A percentile compares a stretch with the other conserved stretches of the same genome.
phyloP scores from a whole-genome alignment of 2,797 vertebrate species.

The Schizothorax lantsangensis region DNA sequence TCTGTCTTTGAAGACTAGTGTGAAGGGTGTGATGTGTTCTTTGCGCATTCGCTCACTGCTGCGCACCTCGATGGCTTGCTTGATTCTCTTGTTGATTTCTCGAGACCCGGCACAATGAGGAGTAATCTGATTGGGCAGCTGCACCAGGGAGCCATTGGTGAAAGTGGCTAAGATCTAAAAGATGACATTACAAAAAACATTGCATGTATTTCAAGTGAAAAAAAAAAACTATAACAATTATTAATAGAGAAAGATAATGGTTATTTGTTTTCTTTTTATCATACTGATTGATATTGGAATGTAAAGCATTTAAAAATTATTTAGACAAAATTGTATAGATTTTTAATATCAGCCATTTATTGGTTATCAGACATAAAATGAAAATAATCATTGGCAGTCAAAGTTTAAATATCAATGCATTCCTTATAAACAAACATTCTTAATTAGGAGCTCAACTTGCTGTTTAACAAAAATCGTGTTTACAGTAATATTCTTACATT shows the following conservation, averaged over 20 bases:
- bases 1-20: constrained; percentile 71
- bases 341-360: too few species aligned
- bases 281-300: not conserved
- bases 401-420: too few species aligned
- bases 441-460: too few species aligned
- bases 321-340: too few species aligned
- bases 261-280: not conserved
- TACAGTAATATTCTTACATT: too few species aligned
- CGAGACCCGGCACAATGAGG: constrained; percentile 50
- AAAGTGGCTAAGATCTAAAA: constrained; percentile 71
- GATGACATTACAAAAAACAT: not conserved
- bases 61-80: constrained; percentile 68
- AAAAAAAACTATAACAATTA: not conserved
- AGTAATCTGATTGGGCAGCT: constrained; percentile 63
- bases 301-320: not conserved
- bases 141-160: constrained; percentile 67
- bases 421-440: too few species aligned
- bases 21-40: constrained; percentile 72
- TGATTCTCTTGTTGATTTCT: constrained; percentile 72
- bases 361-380: not conserved
- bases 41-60: constrained; percentile 72
- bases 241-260: not conserved
- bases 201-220: not conserved
- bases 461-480: too few species aligned
- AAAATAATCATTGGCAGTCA: too few species aligned